Conservation (phyloP, 2,113 vertebrate genomes). For the Patagioenas fasciata region DNA sequence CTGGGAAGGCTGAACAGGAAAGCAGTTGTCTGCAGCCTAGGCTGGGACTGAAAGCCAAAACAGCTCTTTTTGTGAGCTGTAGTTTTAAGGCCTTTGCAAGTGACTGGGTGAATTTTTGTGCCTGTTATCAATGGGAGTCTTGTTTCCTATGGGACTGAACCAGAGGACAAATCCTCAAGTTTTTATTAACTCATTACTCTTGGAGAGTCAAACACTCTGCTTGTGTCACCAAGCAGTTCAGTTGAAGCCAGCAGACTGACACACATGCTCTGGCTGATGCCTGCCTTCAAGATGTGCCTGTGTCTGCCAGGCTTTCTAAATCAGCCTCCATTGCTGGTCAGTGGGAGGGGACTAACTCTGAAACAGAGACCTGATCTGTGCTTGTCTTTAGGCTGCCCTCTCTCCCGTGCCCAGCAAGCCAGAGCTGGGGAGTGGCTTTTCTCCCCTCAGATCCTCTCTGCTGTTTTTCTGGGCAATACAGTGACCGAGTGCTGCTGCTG, state of each 20-base stretch:
- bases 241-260: background rate
- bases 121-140: background rate
- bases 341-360: background rate
- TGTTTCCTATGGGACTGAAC: background rate
- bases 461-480: background rate
- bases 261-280: fast-evolving
- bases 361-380: background rate
- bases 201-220: background rate
- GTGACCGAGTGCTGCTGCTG: background rate
- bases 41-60: background rate
- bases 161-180: background rate
- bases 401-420: background rate
- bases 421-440: background rate
- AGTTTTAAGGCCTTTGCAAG: background rate
- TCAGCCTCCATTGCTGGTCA: background rate
- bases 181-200: background rate
- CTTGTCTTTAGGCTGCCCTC: background rate
- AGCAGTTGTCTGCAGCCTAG: background rate
- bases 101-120: background rate
- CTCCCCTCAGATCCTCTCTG: background rate
- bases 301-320: background rate
- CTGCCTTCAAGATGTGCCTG: fast-evolving
- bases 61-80: background rate
- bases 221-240: background rate
- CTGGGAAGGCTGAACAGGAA: background rate